A percentile compares a stretch with the other conserved stretches of the same genome.
Conservation (phyloP, 2,888 invertebrate genomes). For the Chymomyza amoena region DNA sequence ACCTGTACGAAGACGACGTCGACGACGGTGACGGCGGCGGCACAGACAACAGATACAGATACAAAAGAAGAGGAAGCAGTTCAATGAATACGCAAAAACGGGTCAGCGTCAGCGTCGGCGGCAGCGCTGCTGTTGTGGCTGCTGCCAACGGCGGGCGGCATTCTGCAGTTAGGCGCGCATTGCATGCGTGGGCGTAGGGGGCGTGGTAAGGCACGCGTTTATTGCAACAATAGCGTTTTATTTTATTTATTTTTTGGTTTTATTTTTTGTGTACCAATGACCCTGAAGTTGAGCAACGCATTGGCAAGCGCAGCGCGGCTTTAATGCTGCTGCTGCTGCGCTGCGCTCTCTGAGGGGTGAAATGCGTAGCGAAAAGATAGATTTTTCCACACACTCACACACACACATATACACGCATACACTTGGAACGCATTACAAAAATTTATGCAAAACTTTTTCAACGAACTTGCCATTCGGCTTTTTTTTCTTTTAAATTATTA, state of each 20-base stretch:
- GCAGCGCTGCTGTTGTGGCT: constrained; percentile 27
- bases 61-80: constrained; percentile 55
- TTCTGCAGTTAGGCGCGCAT: constrained; percentile 43
- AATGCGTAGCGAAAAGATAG: constrained; percentile 68
- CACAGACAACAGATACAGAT: constrained; percentile 48
- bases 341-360: constrained; percentile 57
- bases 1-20: constrained; percentile 37
- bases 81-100: constrained; percentile 69
- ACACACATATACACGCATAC: constrained; percentile 33
- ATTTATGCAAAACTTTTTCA: constrained; percentile 62
- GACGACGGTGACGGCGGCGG: not conserved
- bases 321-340: not conserved
- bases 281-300: constrained; percentile 53
- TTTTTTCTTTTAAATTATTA: constrained; percentile 14
- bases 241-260: not conserved
- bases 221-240: not conserved
- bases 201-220: not conserved
- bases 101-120: constrained; percentile 50
- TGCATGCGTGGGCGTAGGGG: not conserved
- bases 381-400: constrained; percentile 49
- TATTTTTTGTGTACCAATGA: constrained; percentile 31
- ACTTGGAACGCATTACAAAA: constrained; percentile 48
- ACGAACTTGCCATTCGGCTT: constrained; percentile 31
- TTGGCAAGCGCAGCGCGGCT: constrained; percentile 41
- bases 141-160: not conserved